phyloP scores from a whole-genome alignment of 1,140 invertebrate genomes.

The Chelonus insularis region DNA sequence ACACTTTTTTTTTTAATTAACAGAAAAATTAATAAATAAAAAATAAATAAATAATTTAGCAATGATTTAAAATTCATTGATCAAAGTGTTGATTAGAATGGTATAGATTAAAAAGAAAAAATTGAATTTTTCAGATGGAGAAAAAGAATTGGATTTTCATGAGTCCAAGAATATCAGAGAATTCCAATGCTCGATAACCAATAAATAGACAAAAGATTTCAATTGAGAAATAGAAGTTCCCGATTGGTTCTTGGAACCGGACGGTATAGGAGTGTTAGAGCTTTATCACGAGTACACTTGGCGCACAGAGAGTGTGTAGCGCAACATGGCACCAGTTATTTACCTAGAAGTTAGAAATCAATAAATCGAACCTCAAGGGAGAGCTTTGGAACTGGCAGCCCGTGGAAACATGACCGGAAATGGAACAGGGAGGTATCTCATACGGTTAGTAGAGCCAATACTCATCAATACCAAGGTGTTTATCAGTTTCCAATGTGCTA shows the following conservation, averaged over 20 bases:
- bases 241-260: conserved; percentile 53
- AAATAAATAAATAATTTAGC: no score
- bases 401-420: conserved; percentile 51
- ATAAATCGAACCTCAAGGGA: conserved; percentile 37
- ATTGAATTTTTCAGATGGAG: no score
- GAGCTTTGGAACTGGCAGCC: conserved; percentile 23
- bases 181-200: conserved; percentile 33
- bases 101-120: no score
- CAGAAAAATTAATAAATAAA: no score
- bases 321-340: background rate
- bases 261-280: conserved; percentile 45
- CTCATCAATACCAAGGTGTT: conserved; percentile 24
- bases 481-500: conserved; percentile 31
- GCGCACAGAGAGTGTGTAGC: background rate
- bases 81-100: no score
- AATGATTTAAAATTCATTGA: no score
- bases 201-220: conserved; percentile 36
- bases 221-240: conserved; percentile 54
- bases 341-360: conserved; percentile 32
- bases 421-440: conserved; percentile 43
- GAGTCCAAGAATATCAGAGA: background rate
- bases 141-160: no score
- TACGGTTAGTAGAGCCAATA: conserved; percentile 32
- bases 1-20: no score
- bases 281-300: conserved; percentile 27